Evolutionary conservation across 2,113 vertebrate genomes (phyloP).

Genomic region (Otocyon megalotis): DNA sequence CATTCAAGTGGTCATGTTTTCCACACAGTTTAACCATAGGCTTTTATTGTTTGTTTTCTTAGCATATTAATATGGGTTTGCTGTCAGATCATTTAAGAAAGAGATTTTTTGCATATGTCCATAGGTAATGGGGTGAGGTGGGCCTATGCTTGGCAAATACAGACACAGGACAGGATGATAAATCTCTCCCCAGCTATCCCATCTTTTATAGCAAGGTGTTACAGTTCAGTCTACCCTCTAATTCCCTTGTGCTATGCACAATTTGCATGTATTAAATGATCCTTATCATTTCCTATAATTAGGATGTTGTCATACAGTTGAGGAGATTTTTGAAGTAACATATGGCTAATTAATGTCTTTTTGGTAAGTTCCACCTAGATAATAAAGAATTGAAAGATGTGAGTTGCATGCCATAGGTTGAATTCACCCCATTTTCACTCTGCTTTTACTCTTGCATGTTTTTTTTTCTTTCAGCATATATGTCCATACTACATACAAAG

Average conservation of each 20-base stretch:
- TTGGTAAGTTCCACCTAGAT: conserved; percentile 44
- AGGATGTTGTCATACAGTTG: conserved; percentile 31
- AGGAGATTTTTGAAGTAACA: conserved; percentile 66
- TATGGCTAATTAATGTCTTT: conserved; percentile 65
- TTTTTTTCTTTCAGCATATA: neutral
- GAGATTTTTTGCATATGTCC: neutral
- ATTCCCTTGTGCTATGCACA: conserved; percentile 40
- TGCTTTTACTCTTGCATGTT: neutral
- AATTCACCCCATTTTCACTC: conserved; percentile 5
- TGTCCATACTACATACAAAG: neutral
- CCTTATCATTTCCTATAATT: conserved; percentile 73
- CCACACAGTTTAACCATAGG: conserved; percentile 15
- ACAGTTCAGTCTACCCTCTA: conserved; percentile 9
- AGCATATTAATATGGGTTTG: conserved; percentile 6
- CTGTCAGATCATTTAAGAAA: neutral
- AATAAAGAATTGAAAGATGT: conserved; percentile 40
- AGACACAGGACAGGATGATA: conserved; percentile 45
- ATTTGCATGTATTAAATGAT: conserved; percentile 75
- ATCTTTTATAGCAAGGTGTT: conserved; percentile 50
- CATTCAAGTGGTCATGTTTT: neutral
- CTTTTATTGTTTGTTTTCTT: conserved; percentile 42
- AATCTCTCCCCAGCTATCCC: conserved; percentile 24
- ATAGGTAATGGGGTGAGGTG: conserved; percentile 53
- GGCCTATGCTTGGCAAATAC: neutral
- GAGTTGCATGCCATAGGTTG: neutral